These are phyloP conservation scores for Catharus minimus DNA, from an alignment of 2,113 vertebrate species.

Conservation along the genomic window DNA sequence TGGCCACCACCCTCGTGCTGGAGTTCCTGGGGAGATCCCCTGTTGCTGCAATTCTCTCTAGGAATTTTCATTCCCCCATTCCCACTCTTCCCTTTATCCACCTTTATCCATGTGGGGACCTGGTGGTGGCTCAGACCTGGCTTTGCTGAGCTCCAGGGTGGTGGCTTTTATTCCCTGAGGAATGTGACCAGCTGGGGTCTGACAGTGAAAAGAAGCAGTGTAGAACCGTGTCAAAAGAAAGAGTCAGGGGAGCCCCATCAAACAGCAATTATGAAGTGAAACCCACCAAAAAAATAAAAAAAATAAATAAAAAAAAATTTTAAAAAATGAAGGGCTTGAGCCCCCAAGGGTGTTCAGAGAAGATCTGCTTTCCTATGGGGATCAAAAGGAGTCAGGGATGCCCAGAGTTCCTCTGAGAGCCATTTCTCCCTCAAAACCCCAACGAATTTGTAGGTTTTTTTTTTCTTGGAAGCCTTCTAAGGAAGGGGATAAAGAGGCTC, in stretches of 20 bases:
- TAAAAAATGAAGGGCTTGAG: neutral
- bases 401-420: neutral
- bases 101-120: neutral
- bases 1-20: rapidly evolving
- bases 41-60: neutral
- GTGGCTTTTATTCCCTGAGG: neutral
- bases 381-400: neutral
- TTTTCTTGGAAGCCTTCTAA: neutral
- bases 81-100: neutral
- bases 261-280: neutral
- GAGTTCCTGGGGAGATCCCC: neutral
- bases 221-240: neutral
- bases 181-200: neutral
- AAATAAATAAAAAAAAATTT: too few relatives aligned
- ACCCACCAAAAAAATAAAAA: neutral
- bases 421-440: neutral
- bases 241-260: neutral
- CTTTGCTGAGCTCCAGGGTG: neutral
- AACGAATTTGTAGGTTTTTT: neutral
- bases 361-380: neutral
- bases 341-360: neutral
- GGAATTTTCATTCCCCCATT: neutral
- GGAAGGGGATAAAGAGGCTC: constrained; percentile 20
- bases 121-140: neutral
- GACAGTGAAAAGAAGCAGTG: neutral